Percentiles rank a stretch among this genome's conserved stretches.
phyloP scores from a whole-genome alignment of 2,113 vertebrate species.

The Addax nasomaculatus region DNA sequence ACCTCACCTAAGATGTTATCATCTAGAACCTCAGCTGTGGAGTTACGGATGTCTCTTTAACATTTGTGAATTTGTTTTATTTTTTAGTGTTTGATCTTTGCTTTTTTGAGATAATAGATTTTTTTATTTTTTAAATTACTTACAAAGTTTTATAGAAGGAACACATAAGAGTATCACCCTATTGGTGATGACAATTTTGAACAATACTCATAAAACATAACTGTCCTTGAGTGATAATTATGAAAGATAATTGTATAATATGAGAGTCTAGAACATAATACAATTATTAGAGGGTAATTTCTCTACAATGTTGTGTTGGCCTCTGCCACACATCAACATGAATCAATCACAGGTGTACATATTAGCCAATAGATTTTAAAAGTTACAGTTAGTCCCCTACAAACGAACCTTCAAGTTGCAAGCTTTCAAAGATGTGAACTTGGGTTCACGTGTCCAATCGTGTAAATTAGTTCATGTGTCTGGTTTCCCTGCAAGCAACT shows the following conservation, averaged over 20 bases:
- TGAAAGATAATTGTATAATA: not conserved
- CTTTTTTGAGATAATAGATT: not conserved
- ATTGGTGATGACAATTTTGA: not conserved
- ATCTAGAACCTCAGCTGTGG: not conserved
- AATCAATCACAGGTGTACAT: not conserved
- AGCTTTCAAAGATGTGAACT: not conserved
- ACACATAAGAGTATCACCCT: not conserved
- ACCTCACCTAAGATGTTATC: not conserved
- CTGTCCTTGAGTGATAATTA: not conserved
- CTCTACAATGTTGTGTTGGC: not conserved
- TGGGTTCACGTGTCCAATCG: not conserved
- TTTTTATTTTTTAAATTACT: not conserved
- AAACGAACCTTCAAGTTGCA: not conserved
- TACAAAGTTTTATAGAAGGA: not conserved
- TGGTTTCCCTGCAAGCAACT: not conserved
- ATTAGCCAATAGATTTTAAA: not conserved
- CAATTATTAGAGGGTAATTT: not conserved
- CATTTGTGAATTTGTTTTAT: not conserved
- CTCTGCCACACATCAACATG: not conserved
- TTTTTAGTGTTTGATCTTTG: not conserved
- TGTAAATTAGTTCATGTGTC: not conserved
- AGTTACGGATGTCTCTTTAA: not conserved
- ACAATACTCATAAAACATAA: not conserved
- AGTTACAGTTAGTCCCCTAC: not conserved
- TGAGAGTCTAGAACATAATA: not conserved